Conservation (phyloP, 2,888 invertebrate species). For the Stenichneumon culpator region DNA sequence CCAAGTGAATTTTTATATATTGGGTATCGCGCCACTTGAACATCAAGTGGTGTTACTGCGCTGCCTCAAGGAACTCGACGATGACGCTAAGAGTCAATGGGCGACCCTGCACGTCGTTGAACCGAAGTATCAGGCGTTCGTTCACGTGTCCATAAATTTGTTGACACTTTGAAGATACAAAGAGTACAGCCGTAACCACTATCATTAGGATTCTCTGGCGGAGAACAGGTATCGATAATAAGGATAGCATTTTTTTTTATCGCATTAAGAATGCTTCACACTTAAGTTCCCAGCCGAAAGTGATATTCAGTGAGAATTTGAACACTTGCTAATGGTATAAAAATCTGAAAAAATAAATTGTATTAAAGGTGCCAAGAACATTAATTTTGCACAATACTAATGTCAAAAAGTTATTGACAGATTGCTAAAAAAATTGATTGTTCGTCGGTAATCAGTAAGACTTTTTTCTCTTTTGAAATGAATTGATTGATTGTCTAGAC, state of each 20-base stretch:
- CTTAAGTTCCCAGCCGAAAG: no score
- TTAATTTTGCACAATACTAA: no score
- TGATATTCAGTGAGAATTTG: no score
- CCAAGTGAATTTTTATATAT: slow-evolving; percentile 94
- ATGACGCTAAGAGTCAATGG: slow-evolving; percentile 90
- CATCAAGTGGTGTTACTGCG: slow-evolving; percentile 92
- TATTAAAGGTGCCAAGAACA: no score
- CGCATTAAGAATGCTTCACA: background rate
- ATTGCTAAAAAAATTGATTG: no score
- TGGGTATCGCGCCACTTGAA: slow-evolving; percentile 94
- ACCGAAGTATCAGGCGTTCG: slow-evolving; percentile 93
- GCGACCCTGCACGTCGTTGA: slow-evolving; percentile 95
- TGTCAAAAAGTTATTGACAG: no score
- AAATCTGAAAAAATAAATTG: no score
- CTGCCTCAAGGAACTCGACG: slow-evolving; percentile 91
- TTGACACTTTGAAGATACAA: slow-evolving; percentile 93
- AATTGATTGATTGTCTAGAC: no score
- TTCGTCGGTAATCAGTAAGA: no score
- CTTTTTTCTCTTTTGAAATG: no score
- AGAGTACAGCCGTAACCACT: slow-evolving; percentile 96
- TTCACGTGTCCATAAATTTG: slow-evolving; percentile 94
- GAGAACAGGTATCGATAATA: slow-evolving; percentile 87
- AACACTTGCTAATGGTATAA: no score
- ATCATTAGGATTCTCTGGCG: slow-evolving; percentile 94
- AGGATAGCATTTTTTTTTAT: slow-evolving; percentile 14